phyloP scores from a whole-genome alignment of 2,797 vertebrate species.

The Amazonetta brasiliensis region DNA sequence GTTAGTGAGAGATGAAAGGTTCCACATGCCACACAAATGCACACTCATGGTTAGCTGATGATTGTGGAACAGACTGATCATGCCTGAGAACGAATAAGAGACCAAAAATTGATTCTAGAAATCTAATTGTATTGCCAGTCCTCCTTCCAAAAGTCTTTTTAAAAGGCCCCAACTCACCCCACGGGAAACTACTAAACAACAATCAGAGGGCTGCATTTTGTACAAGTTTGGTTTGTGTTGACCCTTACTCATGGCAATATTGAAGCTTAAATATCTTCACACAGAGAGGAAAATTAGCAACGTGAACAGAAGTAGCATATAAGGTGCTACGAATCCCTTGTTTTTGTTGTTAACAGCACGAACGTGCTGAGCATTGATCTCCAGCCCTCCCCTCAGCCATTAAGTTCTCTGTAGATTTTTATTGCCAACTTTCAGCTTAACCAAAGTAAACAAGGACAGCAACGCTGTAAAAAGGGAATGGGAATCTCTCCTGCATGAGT shows the following conservation, averaged over 20 bases:
- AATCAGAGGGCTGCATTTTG: background rate
- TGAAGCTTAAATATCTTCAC: background rate
- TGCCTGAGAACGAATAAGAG: background rate
- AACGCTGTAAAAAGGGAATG: conserved; percentile 3
- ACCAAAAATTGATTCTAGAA: background rate
- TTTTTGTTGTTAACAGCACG: background rate
- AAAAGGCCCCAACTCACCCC: background rate
- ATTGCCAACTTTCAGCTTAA: background rate
- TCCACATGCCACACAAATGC: background rate
- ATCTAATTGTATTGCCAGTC: background rate
- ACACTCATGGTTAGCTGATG: background rate
- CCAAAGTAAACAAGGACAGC: background rate
- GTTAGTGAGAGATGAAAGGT: background rate
- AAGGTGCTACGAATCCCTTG: background rate
- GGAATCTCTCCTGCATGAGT: background rate
- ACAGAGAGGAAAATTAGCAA: background rate
- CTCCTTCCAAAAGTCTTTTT: background rate
- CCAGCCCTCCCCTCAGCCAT: background rate
- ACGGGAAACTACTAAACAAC: background rate
- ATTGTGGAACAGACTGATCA: background rate
- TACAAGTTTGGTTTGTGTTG: background rate
- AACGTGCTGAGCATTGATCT: background rate
- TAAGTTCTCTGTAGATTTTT: background rate
- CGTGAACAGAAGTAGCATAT: background rate
- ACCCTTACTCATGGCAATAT: background rate